phyloP scores from a whole-genome alignment of 2,797 vertebrate genomes.

The Scyliorhinus canicula region DNA sequence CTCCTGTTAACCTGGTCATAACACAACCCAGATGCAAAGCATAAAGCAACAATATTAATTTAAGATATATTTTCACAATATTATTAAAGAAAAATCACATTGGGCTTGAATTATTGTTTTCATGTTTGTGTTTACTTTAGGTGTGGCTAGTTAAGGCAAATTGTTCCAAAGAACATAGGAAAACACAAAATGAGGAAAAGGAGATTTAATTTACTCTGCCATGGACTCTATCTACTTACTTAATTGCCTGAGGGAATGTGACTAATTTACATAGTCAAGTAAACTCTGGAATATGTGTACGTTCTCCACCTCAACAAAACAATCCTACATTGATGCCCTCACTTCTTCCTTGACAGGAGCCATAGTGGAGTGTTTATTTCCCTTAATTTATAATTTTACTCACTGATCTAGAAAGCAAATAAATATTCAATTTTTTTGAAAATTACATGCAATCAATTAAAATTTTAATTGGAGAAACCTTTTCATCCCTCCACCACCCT shows the following conservation, averaged over 20 bases:
- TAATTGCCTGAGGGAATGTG: background rate
- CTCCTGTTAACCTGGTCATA: too few species aligned
- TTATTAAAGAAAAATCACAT: background rate
- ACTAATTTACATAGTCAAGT: background rate
- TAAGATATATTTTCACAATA: background rate
- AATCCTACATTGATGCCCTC: background rate
- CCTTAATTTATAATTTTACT: background rate
- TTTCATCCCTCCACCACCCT: background rate
- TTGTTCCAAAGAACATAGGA: background rate
- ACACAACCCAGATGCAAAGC: background rate
- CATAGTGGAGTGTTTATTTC: background rate
- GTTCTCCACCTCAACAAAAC: background rate
- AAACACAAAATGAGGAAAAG: background rate
- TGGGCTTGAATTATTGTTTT: background rate
- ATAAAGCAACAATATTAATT: background rate
- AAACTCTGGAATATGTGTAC: background rate
- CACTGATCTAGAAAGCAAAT: background rate
- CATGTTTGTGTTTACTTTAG: background rate
- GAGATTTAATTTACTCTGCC: background rate
- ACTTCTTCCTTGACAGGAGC: background rate
- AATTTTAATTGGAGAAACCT: background rate
- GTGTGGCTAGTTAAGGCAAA: background rate
- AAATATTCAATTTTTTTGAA: background rate
- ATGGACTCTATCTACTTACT: background rate
- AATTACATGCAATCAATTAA: background rate